Conservation (phyloP, 1,140 invertebrate genomes). For the Dermatophagoides farinae region DNA sequence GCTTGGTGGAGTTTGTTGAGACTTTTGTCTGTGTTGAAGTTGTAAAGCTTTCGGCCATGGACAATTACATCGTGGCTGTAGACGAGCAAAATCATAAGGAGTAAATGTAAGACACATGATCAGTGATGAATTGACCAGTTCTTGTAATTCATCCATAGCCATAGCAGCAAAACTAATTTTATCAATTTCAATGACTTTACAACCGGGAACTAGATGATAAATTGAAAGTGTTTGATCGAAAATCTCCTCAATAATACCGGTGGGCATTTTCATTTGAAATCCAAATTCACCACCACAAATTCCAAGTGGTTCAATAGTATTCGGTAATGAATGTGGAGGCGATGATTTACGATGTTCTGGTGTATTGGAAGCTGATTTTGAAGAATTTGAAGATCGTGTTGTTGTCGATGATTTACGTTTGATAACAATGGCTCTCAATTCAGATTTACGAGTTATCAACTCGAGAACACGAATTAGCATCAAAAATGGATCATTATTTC, state of each 20-base stretch:
- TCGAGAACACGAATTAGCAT: not conserved
- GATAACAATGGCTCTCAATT: conserved; percentile 9
- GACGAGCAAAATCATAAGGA: not conserved
- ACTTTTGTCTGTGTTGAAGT: conserved; percentile 1
- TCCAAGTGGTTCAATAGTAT: not conserved
- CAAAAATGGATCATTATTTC: conserved; percentile 1
- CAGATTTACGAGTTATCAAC: conserved; percentile 8
- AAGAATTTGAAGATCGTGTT: too few relatives aligned
- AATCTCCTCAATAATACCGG: conserved; percentile 9
- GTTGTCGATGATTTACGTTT: conserved; percentile 9
- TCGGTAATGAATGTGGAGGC: not conserved
- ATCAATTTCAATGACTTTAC: conserved; percentile 6
- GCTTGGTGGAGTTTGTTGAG: not conserved
- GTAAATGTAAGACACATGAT: conserved; percentile 6
- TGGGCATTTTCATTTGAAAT: not conserved
- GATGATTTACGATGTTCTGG: not conserved
- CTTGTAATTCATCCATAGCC: conserved; percentile 8
- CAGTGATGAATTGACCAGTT: not conserved
- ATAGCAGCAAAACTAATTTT: conserved; percentile 8
- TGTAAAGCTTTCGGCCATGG: not conserved
- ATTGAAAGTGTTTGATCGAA: conserved; percentile 4
- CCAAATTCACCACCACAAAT: conserved; percentile 9
- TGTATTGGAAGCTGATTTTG: too few relatives aligned
- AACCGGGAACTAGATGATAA: conserved; percentile 5
- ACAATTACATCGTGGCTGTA: not conserved